Evolutionary conservation across 35 echinoderm and acorn worm genomes (phyloP).

Genomic region (Patiria miniata): DNA sequence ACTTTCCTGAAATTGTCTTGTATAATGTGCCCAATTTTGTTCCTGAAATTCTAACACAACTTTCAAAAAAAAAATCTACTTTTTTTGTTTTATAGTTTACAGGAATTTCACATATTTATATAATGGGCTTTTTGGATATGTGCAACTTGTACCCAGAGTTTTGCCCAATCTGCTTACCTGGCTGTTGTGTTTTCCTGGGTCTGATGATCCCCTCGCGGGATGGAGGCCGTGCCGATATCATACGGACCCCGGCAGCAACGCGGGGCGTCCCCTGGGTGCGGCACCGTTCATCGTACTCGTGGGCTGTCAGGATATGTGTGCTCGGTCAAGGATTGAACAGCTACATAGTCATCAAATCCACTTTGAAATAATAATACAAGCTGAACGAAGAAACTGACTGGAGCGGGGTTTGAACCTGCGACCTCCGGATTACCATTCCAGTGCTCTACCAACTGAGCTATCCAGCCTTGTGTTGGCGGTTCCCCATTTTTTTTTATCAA

Average conservation of each 20-base stretch:
- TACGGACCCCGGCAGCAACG: constrained; percentile 57
- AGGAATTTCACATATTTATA: background rate
- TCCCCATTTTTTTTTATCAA: background rate
- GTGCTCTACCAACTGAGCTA: too few relatives aligned
- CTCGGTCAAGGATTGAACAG: constrained; percentile 54
- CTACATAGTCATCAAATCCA: background rate
- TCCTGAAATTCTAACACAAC: background rate
- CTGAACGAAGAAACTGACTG: background rate
- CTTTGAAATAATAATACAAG: background rate
- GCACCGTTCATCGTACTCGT: constrained; percentile 83
- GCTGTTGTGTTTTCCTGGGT: constrained; percentile 67
- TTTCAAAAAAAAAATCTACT: background rate
- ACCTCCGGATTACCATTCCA: too few relatives aligned
- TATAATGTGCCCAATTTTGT: background rate
- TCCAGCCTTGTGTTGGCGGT: too few relatives aligned
- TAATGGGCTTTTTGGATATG: background rate
- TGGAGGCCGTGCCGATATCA: constrained; percentile 81
- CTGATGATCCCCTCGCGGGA: constrained; percentile 93
- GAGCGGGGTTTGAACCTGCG: too few relatives aligned
- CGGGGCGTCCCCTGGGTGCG: constrained; percentile 39
- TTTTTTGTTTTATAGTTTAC: background rate
- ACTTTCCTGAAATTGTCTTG: too few relatives aligned
- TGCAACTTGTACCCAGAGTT: background rate
- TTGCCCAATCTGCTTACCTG: constrained; percentile 36
- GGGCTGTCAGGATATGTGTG: constrained; percentile 85